Evolutionary conservation across 2,797 vertebrate genomes (phyloP).

Genomic region (Cryptoblepharus egeriae): DNA sequence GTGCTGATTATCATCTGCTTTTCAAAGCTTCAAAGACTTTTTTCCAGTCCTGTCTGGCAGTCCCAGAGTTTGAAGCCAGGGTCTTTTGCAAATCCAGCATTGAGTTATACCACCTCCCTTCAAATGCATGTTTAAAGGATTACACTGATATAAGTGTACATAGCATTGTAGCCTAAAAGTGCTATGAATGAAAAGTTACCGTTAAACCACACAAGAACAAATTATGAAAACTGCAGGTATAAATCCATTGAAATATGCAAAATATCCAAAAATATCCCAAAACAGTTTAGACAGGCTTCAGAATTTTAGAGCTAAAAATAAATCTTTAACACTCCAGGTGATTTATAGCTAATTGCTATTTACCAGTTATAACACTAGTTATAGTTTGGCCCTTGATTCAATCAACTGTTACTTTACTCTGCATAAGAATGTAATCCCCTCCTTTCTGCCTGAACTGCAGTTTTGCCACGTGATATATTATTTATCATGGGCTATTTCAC

Average conservation of each 20-base stretch:
- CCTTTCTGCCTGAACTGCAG: neutral
- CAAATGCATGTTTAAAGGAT: too few species aligned
- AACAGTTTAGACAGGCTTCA: conserved; percentile 11
- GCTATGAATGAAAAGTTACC: neutral
- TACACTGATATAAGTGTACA: too few species aligned
- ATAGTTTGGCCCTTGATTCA: conserved; percentile 1
- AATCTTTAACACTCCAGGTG: conserved; percentile 1
- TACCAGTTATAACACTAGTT: conserved; percentile 16
- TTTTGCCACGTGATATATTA: neutral
- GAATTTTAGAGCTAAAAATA: conserved; percentile 35
- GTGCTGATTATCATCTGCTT: too few species aligned
- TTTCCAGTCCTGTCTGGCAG: too few species aligned
- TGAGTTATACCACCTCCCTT: too few species aligned
- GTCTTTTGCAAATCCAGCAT: too few species aligned
- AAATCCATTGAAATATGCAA: neutral
- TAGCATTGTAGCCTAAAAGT: neutral
- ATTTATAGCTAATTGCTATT: conserved; percentile 24
- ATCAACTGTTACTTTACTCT: neutral
- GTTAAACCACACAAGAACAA: neutral
- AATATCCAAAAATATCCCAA: conserved; percentile 20
- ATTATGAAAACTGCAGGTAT: neutral
- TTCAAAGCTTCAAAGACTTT: too few species aligned
- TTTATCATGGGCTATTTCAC: neutral
- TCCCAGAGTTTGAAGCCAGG: too few species aligned
- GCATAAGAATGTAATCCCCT: neutral